Conservation (phyloP, 1,140 invertebrate genomes). For the Leptonema lineaticorne region DNA sequence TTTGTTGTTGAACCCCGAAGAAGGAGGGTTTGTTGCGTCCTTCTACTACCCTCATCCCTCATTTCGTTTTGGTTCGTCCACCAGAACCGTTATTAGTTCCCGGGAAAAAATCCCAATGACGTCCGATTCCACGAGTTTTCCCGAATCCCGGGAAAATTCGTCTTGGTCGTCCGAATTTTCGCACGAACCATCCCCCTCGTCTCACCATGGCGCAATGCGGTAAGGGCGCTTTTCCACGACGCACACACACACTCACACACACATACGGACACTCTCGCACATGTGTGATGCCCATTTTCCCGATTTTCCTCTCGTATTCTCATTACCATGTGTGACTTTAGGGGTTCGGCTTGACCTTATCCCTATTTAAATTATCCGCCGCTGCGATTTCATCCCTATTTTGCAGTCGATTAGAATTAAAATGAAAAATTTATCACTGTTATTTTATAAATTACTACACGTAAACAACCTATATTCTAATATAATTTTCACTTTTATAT, state of each 20-base stretch:
- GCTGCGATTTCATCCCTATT: too few species aligned
- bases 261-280: too few species aligned
- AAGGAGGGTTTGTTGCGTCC: too few species aligned
- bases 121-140: not conserved
- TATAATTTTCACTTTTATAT: too few species aligned
- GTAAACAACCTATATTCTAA: too few species aligned
- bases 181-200: not conserved
- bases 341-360: not conserved
- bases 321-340: not conserved
- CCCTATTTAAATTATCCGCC: too few species aligned
- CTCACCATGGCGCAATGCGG: not conserved
- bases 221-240: not conserved
- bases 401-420: too few species aligned
- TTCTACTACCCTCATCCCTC: not conserved
- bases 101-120: not conserved
- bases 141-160: not conserved
- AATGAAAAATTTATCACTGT: too few species aligned
- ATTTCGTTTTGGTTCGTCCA: not conserved
- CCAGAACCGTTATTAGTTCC: not conserved
- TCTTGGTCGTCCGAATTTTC: not conserved
- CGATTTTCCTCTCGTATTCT: not conserved
- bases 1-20: too few species aligned
- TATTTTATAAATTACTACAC: too few species aligned
- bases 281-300: too few species aligned
- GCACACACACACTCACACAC: too few species aligned